Conservation (phyloP, 2,113 vertebrate genomes). For the Pseudolaguvia tuberculata region DNA sequence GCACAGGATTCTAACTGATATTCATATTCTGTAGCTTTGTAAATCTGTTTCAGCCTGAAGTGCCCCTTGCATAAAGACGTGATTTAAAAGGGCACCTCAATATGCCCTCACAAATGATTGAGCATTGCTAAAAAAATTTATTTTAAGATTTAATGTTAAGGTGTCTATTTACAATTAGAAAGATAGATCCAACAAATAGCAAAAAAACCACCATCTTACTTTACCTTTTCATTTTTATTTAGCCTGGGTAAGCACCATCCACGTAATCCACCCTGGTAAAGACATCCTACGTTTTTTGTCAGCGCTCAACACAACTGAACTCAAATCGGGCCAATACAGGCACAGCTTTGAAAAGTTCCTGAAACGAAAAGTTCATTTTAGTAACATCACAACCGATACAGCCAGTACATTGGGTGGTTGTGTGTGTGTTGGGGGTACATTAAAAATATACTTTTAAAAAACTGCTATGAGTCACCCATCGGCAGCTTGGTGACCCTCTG, state of each 20-base stretch:
- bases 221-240: constrained; percentile 57
- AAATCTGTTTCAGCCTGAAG: neutral
- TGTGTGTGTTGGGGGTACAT: neutral
- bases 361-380: constrained; percentile 16
- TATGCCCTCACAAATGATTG: too few relatives aligned
- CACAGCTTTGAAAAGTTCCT: constrained; percentile 14
- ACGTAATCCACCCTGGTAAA: constrained; percentile 48
- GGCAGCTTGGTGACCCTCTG: too few relatives aligned
- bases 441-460: too few relatives aligned
- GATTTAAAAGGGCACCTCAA: too few relatives aligned
- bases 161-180: neutral
- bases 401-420: neutral
- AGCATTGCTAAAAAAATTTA: neutral
- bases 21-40: too few relatives aligned
- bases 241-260: constrained; percentile 43
- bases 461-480: too few relatives aligned
- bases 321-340: constrained; percentile 6
- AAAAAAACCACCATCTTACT: neutral
- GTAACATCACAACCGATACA: neutral
- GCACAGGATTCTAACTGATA: neutral
- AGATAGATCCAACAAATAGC: neutral
- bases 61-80: too few relatives aligned
- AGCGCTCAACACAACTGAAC: constrained; percentile 37
- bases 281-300: constrained; percentile 42
- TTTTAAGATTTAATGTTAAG: too few relatives aligned